phyloP scores from a whole-genome alignment of 2,797 vertebrate species.

The Crocodylus rhombifer region DNA sequence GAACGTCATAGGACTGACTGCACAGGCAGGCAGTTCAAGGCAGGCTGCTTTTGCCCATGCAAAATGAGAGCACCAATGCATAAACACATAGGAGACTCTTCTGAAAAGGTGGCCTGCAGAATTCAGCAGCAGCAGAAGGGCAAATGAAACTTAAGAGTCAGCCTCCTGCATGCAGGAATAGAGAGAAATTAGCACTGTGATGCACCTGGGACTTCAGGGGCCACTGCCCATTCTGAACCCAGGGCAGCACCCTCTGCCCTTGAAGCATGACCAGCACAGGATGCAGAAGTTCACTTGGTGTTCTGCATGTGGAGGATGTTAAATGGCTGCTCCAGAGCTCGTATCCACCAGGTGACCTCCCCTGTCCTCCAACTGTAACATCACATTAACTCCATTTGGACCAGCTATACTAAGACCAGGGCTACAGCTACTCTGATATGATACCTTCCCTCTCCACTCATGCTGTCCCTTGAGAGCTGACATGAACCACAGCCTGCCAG shows the following conservation, averaged over 20 bases:
- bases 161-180: neutral
- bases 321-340: slow-evolving; percentile 7
- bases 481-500: neutral
- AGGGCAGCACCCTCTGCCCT: no score
- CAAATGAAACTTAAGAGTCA: slow-evolving; percentile 10
- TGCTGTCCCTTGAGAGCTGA: neutral
- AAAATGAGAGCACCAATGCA: slow-evolving; percentile 11
- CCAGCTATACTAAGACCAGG: neutral
- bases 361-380: neutral
- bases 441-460: neutral
- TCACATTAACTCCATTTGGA: neutral
- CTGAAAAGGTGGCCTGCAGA: neutral
- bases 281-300: neutral
- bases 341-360: neutral
- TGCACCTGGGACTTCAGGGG: no score
- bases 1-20: neutral
- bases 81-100: neutral
- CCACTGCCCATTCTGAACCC: no score
- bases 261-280: neutral
- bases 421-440: neutral
- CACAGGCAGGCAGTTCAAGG: neutral
- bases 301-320: neutral
- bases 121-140: slow-evolving; percentile 20
- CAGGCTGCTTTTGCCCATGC: neutral
- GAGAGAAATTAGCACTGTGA: neutral